These are phyloP conservation scores for Tamias sibiricus DNA, from an alignment of 2,113 vertebrate species.

Conservation along the genomic window DNA sequence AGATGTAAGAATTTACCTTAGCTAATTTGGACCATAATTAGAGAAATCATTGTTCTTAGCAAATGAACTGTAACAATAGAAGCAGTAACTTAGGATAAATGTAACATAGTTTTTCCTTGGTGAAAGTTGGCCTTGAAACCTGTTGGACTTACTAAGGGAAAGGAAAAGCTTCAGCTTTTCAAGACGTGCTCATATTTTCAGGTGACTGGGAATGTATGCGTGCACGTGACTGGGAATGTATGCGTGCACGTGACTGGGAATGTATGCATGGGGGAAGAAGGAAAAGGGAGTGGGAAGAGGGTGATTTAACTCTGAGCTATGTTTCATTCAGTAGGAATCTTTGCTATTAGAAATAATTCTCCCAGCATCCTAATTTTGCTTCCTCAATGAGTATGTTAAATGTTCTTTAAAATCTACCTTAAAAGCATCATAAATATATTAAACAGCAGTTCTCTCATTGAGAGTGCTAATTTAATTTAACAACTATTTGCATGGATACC, in stretches of 20 bases:
- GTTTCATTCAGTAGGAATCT: background rate
- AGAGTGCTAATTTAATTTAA: conserved; percentile 28
- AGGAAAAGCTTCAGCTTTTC: background rate
- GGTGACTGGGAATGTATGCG: background rate
- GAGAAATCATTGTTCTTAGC: background rate
- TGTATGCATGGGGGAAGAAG: background rate
- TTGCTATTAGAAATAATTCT: conserved; percentile 39
- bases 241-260: background rate
- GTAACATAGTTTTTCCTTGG: background rate
- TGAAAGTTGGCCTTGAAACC: background rate
- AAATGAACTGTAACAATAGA: background rate
- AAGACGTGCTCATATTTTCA: background rate
- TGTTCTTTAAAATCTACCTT: conserved; percentile 30
- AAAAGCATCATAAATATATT: conserved; percentile 19
- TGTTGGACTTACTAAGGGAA: background rate
- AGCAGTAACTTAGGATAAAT: background rate
- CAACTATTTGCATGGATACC: background rate
- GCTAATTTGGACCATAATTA: background rate
- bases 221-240: background rate
- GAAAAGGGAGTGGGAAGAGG: background rate
- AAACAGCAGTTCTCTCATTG: conserved; percentile 24
- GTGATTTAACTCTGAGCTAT: background rate
- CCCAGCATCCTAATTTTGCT: conserved; percentile 33
- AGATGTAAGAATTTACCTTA: background rate
- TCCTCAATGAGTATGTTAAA: background rate